Percentiles rank a stretch among this genome's conserved stretches.
These are phyloP conservation scores for Cherax quadricarinatus DNA, from an alignment of 1,140 invertebrate species.

Conservation along the genomic window DNA sequence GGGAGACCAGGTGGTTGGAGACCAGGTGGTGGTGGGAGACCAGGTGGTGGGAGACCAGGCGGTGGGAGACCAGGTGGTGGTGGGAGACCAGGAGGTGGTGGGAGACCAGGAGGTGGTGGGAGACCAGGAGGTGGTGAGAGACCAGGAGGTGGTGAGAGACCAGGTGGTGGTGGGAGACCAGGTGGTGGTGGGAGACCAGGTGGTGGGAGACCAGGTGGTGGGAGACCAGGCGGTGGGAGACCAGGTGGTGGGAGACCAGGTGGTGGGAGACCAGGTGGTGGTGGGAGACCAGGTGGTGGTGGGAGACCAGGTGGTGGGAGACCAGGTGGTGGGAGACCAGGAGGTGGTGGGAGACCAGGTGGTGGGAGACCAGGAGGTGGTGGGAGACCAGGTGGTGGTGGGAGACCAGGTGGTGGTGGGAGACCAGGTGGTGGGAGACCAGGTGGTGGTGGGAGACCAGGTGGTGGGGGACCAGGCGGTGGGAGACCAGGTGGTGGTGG, in stretches of 20 bases:
- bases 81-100: constrained; percentile 8
- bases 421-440: too few species aligned
- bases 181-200: background rate
- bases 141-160: too few species aligned
- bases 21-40: constrained; percentile 2
- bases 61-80: background rate
- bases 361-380: too few species aligned
- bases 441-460: constrained; percentile 15
- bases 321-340: too few species aligned
- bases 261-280: background rate
- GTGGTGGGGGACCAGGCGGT: too few species aligned
- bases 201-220: too few species aligned
- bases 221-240: too few species aligned
- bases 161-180: constrained; percentile 8
- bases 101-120: background rate
- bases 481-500: background rate
- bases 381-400: background rate
- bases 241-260: background rate
- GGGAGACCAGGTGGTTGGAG: too few species aligned
- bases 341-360: constrained; percentile 12
- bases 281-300: constrained; percentile 7
- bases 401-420: constrained; percentile 1
- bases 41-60: background rate
- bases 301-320: too few species aligned
- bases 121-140: constrained; percentile 7